phyloP scores from a whole-genome alignment of 1,140 invertebrate species.

The Nautilus pompilius region DNA sequence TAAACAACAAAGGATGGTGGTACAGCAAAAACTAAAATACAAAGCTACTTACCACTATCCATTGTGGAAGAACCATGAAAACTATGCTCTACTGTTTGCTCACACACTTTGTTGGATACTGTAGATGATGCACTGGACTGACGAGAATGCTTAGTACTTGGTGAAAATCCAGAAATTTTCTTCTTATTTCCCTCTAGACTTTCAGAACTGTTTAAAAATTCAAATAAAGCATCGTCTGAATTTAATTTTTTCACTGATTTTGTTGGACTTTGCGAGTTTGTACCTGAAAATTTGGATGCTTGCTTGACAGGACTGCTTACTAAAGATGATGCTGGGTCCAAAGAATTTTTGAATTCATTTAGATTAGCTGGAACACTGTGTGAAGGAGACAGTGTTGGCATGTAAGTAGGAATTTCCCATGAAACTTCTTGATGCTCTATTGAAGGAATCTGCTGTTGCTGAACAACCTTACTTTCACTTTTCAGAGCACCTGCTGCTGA shows the following conservation, averaged over 20 bases:
- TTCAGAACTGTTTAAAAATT: slow-evolving; percentile 56
- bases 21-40: no score
- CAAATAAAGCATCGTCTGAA: slow-evolving; percentile 59
- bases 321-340: slow-evolving; percentile 14
- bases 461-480: no score
- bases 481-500: slow-evolving; percentile 72
- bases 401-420: background rate
- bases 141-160: slow-evolving; percentile 41
- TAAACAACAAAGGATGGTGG: no score
- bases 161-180: slow-evolving; percentile 22
- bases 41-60: no score
- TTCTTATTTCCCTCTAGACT: slow-evolving; percentile 28
- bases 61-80: no score
- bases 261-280: background rate
- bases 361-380: slow-evolving; percentile 31
- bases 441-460: no score
- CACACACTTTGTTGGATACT: slow-evolving; percentile 22
- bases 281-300: background rate
- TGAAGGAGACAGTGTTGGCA: slow-evolving; percentile 10
- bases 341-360: slow-evolving; percentile 9
- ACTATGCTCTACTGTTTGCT: slow-evolving; percentile 37
- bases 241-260: slow-evolving; percentile 32
- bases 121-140: slow-evolving; percentile 51
- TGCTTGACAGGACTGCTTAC: slow-evolving; percentile 18
- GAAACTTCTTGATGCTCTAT: no score